Evolutionary conservation across 2,113 vertebrate genomes (phyloP), one percentile per base, ranked within the genome.

Genomic region (Urocolius indicus): DNA sequence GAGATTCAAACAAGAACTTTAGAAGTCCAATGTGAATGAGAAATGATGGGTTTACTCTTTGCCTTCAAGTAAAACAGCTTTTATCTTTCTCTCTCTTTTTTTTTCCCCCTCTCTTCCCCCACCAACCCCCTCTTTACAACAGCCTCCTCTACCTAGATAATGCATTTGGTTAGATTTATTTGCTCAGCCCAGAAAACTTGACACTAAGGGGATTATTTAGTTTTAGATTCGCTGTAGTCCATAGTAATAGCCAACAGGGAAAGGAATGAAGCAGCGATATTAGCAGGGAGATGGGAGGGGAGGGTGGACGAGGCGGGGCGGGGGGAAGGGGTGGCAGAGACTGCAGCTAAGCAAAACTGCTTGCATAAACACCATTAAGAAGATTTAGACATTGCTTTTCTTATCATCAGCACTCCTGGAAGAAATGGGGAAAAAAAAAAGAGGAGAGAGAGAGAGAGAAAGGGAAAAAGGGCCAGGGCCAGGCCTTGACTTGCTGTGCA

Each of bases 151-250:
- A 98, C 99, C 99, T 98, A 97, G 99, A 99, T 98, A 98, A 98
- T 97, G 98, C 98, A 98, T 98, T 99, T 98, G 98, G 98, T 98
- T 98, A 99, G 98, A 98, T 98, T 98, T 98, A 98, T 98, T 98
- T 98, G 98, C 98, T 98, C 98, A 98, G 98, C 97, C 98, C 98
- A 97, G 97, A 98, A 99, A 98, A 98, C 98, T 98, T 98, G 98
- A 98, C 97, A 98, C 99, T 99, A 99, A 99, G 99, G 98, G 99
- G 99, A 99, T 99, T 99, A 99, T 98, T 98, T 98, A 98, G 98
- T 99, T 98, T 98, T 98, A 98, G 98, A 98, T 98, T 98, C 97
- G 97, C 98, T 98, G 98, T 98, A 98, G 98, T 98, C 98, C 98
- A 98, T 98, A 98, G 98, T 98, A 98, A 98, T 98, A 98, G 98